Conservation (phyloP, 2,888 invertebrate species). For the Diplazon laetatorius region DNA sequence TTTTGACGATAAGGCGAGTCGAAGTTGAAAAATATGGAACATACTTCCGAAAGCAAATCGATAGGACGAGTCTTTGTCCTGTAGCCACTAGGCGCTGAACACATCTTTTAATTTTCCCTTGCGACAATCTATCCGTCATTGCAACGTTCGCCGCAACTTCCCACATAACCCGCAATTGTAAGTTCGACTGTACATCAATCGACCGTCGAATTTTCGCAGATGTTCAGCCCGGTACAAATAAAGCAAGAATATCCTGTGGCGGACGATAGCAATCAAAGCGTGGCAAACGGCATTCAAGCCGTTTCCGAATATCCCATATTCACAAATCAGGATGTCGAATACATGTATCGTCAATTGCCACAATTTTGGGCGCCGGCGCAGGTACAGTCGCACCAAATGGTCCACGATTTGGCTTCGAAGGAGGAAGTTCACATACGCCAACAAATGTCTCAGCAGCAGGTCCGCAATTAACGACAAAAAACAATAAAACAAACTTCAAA, state of each 20-base stretch:
- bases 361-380: constrained; percentile 80
- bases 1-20: too few relatives aligned
- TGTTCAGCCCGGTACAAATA: constrained; percentile 80
- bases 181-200: not conserved
- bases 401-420: constrained; percentile 76
- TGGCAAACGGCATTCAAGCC: constrained; percentile 71
- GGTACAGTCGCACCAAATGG: constrained; percentile 72
- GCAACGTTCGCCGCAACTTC: too few relatives aligned
- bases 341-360: constrained; percentile 79
- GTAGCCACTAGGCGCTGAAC: too few relatives aligned
- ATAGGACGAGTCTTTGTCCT: too few relatives aligned
- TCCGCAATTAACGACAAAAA: too few relatives aligned
- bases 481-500: not conserved
- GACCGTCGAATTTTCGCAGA: constrained; percentile 69
- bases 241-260: constrained; percentile 79
- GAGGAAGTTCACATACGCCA: constrained; percentile 74
- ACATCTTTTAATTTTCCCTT: too few relatives aligned
- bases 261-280: constrained; percentile 76
- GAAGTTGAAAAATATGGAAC: too few relatives aligned
- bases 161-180: not conserved
- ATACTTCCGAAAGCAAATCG: too few relatives aligned
- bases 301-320: constrained; percentile 78
- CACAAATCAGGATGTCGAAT: constrained; percentile 78
- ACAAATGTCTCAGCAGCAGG: constrained; percentile 71
- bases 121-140: too few relatives aligned